A percentile compares a stretch with the other conserved stretches of the same genome.
Conservation (phyloP, 2,797 vertebrate species). For the Helicolenus hilgendorfi region DNA sequence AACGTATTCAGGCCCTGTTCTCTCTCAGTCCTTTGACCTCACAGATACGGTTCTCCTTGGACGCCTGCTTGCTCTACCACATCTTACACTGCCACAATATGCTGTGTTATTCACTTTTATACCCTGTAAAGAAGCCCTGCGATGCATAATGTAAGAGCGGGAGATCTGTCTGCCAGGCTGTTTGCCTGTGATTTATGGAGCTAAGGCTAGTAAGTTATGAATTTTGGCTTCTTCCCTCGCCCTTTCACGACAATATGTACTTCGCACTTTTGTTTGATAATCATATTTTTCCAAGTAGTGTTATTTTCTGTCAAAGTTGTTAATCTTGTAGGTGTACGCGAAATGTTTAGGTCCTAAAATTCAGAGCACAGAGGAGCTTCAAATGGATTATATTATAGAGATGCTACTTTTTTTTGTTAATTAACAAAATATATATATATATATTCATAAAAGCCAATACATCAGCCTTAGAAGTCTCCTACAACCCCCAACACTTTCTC, state of each 20-base stretch:
- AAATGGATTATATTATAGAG: not conserved
- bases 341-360: not conserved
- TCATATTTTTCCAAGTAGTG: not conserved
- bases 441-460: not conserved
- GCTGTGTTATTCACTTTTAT: slow-evolving; percentile 78
- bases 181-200: slow-evolving; percentile 73
- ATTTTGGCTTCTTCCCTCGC: slow-evolving; percentile 10
- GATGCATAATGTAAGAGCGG: slow-evolving; percentile 82
- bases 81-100: slow-evolving; percentile 77
- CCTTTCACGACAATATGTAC: not conserved
- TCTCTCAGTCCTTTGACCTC: slow-evolving; percentile 75
- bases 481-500: not conserved
- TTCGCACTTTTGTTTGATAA: not conserved
- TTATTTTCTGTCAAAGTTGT: slow-evolving; percentile 11
- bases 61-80: slow-evolving; percentile 79
- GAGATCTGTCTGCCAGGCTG: slow-evolving; percentile 69
- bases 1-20: slow-evolving; percentile 74
- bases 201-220: slow-evolving; percentile 15
- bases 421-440: not conserved
- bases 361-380: not conserved
- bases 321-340: not conserved
- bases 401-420: not conserved
- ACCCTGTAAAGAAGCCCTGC: slow-evolving; percentile 65
- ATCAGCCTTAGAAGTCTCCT: not conserved
- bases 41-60: slow-evolving; percentile 78